phyloP scores from a whole-genome alignment of 2,888 invertebrate genomes.

The Thysanoteuthis rhombus region DNA sequence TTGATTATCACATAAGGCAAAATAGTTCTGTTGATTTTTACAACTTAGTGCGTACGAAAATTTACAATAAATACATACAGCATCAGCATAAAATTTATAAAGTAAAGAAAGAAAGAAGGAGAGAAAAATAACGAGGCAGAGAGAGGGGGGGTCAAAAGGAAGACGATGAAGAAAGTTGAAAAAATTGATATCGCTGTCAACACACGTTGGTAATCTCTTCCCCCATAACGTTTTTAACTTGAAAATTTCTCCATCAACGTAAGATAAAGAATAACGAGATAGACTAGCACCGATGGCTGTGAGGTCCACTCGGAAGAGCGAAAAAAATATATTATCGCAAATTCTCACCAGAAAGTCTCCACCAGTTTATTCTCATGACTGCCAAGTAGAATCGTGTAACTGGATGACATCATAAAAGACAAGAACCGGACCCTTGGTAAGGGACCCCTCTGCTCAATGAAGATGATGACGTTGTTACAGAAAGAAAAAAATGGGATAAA shows the following conservation, averaged over 20 bases:
- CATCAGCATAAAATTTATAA: background rate
- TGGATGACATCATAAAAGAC: background rate
- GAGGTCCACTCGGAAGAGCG: background rate
- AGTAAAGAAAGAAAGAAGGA: background rate
- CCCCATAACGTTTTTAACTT: background rate
- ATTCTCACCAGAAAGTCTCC: background rate
- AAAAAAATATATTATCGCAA: background rate
- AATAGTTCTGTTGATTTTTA: no score
- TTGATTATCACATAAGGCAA: no score
- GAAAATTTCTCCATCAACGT: background rate
- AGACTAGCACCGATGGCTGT: background rate
- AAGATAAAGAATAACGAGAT: background rate
- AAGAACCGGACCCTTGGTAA: background rate
- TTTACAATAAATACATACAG: background rate
- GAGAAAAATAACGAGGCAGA: background rate
- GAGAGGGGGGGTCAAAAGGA: background rate
- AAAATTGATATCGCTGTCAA: background rate
- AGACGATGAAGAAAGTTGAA: background rate
- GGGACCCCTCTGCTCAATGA: background rate
- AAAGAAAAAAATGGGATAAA: background rate
- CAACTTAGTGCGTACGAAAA: no score
- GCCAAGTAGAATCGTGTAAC: background rate
- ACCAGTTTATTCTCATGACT: background rate
- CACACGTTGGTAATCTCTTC: background rate
- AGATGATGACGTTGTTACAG: background rate